Conservation (phyloP, 2,797 vertebrate species). For the Toxotes lorentzi region DNA sequence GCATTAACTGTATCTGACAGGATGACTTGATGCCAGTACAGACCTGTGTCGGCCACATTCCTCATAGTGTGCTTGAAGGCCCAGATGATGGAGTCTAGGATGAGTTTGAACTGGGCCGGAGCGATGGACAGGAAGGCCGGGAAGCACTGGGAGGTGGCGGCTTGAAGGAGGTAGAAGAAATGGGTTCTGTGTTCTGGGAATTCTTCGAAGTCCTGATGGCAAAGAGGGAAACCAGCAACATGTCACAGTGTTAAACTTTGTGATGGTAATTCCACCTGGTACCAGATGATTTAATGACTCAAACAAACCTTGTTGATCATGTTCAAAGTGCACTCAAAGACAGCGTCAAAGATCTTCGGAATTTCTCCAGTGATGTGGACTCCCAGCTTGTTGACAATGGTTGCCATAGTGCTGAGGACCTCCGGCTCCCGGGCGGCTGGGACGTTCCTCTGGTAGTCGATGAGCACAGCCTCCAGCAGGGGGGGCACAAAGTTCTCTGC, state of each 20-base stretch:
- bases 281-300: rapidly evolving
- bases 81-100: constrained; percentile 99
- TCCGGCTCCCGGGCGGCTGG: constrained; percentile 96
- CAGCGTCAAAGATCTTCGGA: constrained; percentile 98
- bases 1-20: background rate
- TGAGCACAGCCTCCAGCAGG: constrained; percentile 95
- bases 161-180: constrained; percentile 97
- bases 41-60: constrained; percentile 97
- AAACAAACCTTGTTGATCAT: constrained; percentile 97
- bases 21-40: background rate
- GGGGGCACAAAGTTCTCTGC: constrained; percentile 98
- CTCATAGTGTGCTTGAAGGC: constrained; percentile 99
- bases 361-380: constrained; percentile 97
- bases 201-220: constrained; percentile 93
- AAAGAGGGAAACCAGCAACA: background rate
- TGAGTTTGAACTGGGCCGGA: constrained; percentile 96
- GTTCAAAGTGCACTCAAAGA: constrained; percentile 98
- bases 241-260: background rate
- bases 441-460: constrained; percentile 98
- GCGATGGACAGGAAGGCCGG: constrained; percentile 96
- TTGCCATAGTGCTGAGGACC: constrained; percentile 99
- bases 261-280: background rate
- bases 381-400: constrained; percentile 97
- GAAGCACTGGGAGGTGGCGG: constrained; percentile 97
- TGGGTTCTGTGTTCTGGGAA: constrained; percentile 98